A percentile compares a stretch with the other conserved stretches of the same genome.
phyloP scores from a whole-genome alignment of 2,797 vertebrate genomes.

The Erpetoichthys calabaricus region DNA sequence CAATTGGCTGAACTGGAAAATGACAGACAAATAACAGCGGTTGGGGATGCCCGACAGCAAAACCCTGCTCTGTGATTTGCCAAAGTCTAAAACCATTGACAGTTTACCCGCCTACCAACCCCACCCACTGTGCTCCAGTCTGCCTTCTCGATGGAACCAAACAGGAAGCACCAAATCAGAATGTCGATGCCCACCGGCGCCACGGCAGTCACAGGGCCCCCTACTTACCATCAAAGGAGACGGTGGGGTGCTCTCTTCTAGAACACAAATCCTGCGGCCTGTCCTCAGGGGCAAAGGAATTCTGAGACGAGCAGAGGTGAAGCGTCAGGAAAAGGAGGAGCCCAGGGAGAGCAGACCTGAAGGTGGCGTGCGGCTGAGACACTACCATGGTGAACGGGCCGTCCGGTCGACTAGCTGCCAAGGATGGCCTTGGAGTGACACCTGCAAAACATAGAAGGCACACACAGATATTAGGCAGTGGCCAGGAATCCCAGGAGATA shows the following conservation, averaged over 20 bases:
- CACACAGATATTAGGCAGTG: background rate
- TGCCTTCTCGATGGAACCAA: too few relatives aligned
- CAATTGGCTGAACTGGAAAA: too few relatives aligned
- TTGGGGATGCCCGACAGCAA: too few relatives aligned
- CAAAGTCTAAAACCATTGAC: too few relatives aligned
- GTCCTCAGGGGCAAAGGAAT: slow-evolving; percentile 26
- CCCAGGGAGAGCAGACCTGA: slow-evolving; percentile 50
- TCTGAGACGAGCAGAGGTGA: slow-evolving; percentile 46
- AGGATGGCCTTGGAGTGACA: slow-evolving; percentile 51
- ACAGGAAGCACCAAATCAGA: too few relatives aligned
- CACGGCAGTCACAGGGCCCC: background rate
- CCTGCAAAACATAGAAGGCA: slow-evolving; percentile 36
- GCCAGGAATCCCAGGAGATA: too few relatives aligned
- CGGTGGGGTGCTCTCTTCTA: slow-evolving; percentile 75
- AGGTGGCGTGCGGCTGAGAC: slow-evolving; percentile 53
- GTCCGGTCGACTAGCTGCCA: slow-evolving; percentile 63
- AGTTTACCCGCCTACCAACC: too few relatives aligned
- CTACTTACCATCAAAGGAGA: slow-evolving; percentile 78
- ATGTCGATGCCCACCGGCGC: too few relatives aligned
- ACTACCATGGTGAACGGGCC: slow-evolving; percentile 68
- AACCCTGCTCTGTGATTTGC: too few relatives aligned
- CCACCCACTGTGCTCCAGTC: too few relatives aligned
- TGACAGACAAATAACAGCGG: too few relatives aligned
- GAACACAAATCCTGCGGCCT: slow-evolving; percentile 50
- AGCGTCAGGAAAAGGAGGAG: slow-evolving; percentile 50